Conservation (phyloP, 2,888 invertebrate genomes). For the Oxyscelio sp. region DNA sequence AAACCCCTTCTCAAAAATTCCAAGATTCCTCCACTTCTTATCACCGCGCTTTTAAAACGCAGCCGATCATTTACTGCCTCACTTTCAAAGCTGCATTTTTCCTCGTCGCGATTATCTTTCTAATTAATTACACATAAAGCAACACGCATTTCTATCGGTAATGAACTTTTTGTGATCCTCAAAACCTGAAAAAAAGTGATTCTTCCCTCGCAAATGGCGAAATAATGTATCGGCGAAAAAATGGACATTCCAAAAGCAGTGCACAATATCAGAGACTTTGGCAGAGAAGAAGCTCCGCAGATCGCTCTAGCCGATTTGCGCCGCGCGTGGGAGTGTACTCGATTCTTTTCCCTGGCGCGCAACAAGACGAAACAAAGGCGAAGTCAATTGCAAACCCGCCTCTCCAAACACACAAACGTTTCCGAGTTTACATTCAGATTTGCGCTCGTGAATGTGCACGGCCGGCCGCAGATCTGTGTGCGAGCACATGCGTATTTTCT, state of each 20-base stretch:
- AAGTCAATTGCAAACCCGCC: conserved; percentile 68
- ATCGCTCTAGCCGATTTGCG: conserved; percentile 74
- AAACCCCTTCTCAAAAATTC: too few species aligned
- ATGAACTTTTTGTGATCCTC: neutral
- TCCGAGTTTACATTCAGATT: conserved; percentile 57
- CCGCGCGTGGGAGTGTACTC: conserved; percentile 78
- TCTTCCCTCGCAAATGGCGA: conserved; percentile 26
- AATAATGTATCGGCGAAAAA: conserved; percentile 38
- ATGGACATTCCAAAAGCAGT: conserved; percentile 42
- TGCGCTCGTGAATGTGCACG: conserved; percentile 42
- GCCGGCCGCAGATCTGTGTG: conserved; percentile 43
- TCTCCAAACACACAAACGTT: conserved; percentile 56
- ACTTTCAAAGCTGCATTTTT: conserved; percentile 13
- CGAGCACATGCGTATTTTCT: conserved; percentile 81
- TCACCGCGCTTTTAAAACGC: too few species aligned
- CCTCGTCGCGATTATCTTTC: conserved; percentile 19
- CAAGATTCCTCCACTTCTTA: too few species aligned
- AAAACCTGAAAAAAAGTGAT: conserved; percentile 12
- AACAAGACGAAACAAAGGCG: conserved; percentile 73
- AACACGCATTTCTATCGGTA: conserved; percentile 5
- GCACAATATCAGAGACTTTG: conserved; percentile 41
- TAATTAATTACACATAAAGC: conserved; percentile 31
- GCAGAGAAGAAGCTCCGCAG: conserved; percentile 65
- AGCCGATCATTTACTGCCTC: too few species aligned
- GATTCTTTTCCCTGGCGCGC: conserved; percentile 71